These are phyloP conservation scores for Talpa occidentalis DNA, from an alignment of 2,113 vertebrate species.

Conservation along the genomic window DNA sequence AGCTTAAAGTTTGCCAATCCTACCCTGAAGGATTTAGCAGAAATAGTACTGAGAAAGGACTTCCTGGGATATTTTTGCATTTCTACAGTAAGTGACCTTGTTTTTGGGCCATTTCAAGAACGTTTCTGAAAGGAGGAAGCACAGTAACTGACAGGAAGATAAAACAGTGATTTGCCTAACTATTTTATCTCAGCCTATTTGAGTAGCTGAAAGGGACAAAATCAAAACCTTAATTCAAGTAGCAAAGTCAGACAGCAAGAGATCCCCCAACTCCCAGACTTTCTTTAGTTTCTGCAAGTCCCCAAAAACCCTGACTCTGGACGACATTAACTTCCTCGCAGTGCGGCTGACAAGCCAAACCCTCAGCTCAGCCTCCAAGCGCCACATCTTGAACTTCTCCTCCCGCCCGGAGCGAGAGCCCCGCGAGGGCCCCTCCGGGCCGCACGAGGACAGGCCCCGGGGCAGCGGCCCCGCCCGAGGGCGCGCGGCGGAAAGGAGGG, in stretches of 20 bases:
- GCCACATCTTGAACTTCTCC: accelerated
- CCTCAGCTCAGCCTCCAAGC: background rate
- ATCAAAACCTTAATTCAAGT: background rate
- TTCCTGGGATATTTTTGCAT: background rate
- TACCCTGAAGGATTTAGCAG: background rate
- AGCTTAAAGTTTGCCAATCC: background rate
- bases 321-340: background rate
- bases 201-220: background rate
- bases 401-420: background rate
- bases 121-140: background rate
- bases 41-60: background rate
- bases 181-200: background rate
- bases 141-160: background rate
- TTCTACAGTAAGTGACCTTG: background rate
- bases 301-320: accelerated
- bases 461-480: background rate
- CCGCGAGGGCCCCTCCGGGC: background rate
- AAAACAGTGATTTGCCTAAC: background rate
- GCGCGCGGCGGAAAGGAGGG: background rate
- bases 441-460: background rate
- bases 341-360: background rate
- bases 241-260: background rate
- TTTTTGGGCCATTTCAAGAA: background rate
- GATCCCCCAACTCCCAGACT: background rate
- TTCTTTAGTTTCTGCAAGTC: background rate